Base-by-base conservation (phyloP, 2,797 vertebrate species). In the Diplodus puntazzo region DNA sequence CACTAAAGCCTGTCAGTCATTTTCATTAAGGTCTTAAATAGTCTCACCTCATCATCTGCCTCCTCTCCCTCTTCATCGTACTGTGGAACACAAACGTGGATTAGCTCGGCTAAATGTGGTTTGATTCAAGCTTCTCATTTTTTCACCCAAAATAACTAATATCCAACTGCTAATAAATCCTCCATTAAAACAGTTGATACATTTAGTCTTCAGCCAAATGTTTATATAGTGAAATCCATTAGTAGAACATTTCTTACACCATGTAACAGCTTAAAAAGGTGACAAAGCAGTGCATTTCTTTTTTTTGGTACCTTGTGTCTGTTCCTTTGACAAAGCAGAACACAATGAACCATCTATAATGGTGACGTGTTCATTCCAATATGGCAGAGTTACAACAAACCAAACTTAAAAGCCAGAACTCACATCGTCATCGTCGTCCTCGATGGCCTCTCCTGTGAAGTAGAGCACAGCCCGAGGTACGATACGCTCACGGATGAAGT, bases 61-160 rank as follows among this genome's bases (percentile, higher is more conserved):
- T 99, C 98, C 93, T 99, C 98, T 54, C 97, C 98, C 88, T 99
- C 98, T 94, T 99, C 98, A 91, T 99, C 98, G 73, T 99, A 99
- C 98, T 99, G 90, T n/a, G 88, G 92, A 55, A 84, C 58, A 84
- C 27, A 86, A 48, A 72, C 64, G 79, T 59, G 74, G 8, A 76
- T 83, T 43, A 65, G 64, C 2, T 0, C 60, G 23, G 1, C 50
- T 16, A 25, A 11, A 52, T 25, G 18, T 17, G 12, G 30, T 11
- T 20, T 13, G n/a, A 42, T 14, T 11, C 0, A 0, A 46, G 3
- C 13, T 57, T 34, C 30, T 7, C 30, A 34, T 34, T 45, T 45
- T 45, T 14, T 16, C 34, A 34, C 43, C 13, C 43, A 12, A 45
- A 45, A 45, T 14, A 45, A 45, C 4, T 45, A 45, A 45, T 13